Evolutionary conservation across 2,888 invertebrate species (phyloP), one percentile per base, ranked within the genome.

Genomic region (Branchinecta sandiegonensis): DNA sequence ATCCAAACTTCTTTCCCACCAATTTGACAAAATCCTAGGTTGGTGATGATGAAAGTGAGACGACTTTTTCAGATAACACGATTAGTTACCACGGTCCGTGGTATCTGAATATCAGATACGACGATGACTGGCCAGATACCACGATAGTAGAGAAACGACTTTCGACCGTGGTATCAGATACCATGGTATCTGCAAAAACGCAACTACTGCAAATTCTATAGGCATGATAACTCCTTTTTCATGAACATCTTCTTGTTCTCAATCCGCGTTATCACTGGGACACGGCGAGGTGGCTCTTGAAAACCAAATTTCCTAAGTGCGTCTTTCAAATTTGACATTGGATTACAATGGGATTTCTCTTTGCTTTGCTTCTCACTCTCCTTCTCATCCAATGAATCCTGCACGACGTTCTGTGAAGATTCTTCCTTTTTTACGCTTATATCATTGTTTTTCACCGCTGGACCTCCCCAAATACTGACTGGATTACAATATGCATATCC

Each of bases 401-500:
- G n/a, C 63, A 4, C 37, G 37, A 37, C 37, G 37, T 37, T 37
- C 37, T 37, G 2, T 37, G 37, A 5, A 37, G 37, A 37, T 37
- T 37, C 37, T 37, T 37, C 37, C 37, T 37, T 37, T 37, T 5
- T 37, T n/a, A 6, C 56, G n/a, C 23, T 23, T n/a, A 17, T 8
- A 47, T 46, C 23, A 46, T 46, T 17, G 13, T 66, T 66, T 7
- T 17, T 47, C 13, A 12, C 47, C 12, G n/a, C 37, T 9, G 48
- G 46, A 14, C 12, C n/a, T 17, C 66, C 69, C 46, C 48, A 69
- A n/a, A 37, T 65, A 47, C 17, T 48, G 46, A 69, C 46, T 4
- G 69, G 69, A 23, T 66, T 14, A 47, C 69, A 69, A 56, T 66
- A 50, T 56, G 47, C 46, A 17, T 69, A 69, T 3, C 69, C 69